Conservation (phyloP, 2,113 vertebrate species). For the Chaetura pelagica region DNA sequence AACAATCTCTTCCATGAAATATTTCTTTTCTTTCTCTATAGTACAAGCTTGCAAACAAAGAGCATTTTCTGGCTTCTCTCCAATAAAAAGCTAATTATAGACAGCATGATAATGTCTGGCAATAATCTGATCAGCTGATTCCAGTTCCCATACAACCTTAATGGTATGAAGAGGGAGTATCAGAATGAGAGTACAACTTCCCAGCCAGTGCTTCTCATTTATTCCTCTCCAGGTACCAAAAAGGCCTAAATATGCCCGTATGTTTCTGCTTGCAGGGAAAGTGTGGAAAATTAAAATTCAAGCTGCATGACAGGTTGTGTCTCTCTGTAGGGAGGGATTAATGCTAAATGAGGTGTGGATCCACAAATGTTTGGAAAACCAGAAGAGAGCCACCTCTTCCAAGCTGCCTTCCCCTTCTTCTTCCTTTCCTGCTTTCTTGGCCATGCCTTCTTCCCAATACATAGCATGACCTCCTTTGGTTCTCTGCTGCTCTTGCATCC, state of each 20-base stretch:
- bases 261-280: constrained; percentile 12
- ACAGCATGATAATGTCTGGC: constrained; percentile 56
- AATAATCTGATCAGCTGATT: constrained; percentile 58
- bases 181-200: constrained; percentile 15
- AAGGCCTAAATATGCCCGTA: neutral
- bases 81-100: constrained; percentile 64
- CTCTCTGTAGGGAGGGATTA: constrained; percentile 28
- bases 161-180: constrained; percentile 28
- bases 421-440: neutral
- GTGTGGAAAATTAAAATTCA: constrained; percentile 22
- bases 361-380: constrained; percentile 11
- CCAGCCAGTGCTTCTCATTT: constrained; percentile 5
- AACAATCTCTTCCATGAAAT: constrained; percentile 39
- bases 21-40: constrained; percentile 32
- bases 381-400: neutral
- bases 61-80: constrained; percentile 48
- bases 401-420: neutral
- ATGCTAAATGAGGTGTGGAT: constrained; percentile 45
- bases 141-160: constrained; percentile 8
- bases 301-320: constrained; percentile 14
- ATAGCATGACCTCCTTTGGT: neutral
- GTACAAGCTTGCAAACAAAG: constrained; percentile 58
- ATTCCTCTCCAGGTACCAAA: constrained; percentile 37
- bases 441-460: neutral
- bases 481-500: neutral